Evolutionary conservation across 2,888 invertebrate species (phyloP), one percentile per base, ranked within the genome.

Genomic region (Trachelus iudaicus): DNA sequence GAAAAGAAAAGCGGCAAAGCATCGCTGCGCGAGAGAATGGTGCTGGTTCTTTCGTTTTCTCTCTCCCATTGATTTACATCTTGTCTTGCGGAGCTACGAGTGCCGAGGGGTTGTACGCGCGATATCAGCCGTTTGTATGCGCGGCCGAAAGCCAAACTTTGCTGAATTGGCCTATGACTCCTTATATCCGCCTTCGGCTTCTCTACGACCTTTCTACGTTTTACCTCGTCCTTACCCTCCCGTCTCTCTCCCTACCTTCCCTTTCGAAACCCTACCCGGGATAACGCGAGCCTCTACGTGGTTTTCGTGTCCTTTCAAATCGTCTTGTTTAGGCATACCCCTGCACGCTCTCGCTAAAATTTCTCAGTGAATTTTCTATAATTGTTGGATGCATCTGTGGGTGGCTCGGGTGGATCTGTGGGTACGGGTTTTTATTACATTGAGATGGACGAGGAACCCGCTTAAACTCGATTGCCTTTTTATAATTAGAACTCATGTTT

Each of bases 91-190:
- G 78, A 81, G 81, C 76, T 73, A 76, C 76, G 76, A 82, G 84
- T 83, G 81, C 81, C 81, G 81, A 84, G 78, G 75, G 80, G 80
- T 56, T 75, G 79, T 80, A 75, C 31, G 75, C 85, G 89, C 85
- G 89, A 90, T 90, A 90, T 90, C 89, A 88, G 90, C 88, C 89
- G 90, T 91, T 91, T 91, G 90, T 91, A 90, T 90, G 90, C 90
- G 89, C 89, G 89, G 86, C 88, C 88, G 86, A 88, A 56, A 86
- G 87, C 88, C 89, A 90, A 90, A 91, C 90, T 91, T 91, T 90
- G 90, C 90, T 88, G 90, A 90, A 91, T 91, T 90, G 90, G 90
- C 87, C 89, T 89, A 88, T 88, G 90, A 90, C 90, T 90, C 86
- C 88, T 89, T 90, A 88, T 73, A 73, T 75, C 78, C 23, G 56